phyloP scores from a whole-genome alignment of 2,113 vertebrate genomes.

The Plotosus lineatus region DNA sequence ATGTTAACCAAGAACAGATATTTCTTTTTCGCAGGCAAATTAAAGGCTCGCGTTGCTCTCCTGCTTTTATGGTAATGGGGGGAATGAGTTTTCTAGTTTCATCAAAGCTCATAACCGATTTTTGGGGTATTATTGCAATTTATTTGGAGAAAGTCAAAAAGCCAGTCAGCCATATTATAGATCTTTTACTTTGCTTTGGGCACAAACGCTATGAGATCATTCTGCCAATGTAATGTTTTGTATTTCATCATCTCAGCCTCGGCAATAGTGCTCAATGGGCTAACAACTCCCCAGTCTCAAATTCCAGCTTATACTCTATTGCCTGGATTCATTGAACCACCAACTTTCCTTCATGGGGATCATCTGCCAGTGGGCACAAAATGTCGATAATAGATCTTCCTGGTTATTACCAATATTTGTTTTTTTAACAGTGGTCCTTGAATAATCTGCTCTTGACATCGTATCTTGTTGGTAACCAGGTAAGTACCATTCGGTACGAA shows the following conservation, averaged over 20 bases:
- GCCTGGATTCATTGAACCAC: conserved; percentile 27
- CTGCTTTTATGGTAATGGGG: conserved; percentile 2
- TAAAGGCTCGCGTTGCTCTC: neutral
- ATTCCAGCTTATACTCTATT: conserved; percentile 13
- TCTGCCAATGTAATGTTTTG: conserved; percentile 20
- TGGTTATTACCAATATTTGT: too few relatives aligned
- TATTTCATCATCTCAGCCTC: conserved; percentile 25
- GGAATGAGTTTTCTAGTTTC: conserved; percentile 18
- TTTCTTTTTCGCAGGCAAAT: conserved; percentile 8
- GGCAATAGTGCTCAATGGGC: conserved; percentile 8
- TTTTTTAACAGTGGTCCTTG: neutral
- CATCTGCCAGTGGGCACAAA: conserved; percentile 5
- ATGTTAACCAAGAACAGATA: neutral
- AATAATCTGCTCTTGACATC: neutral
- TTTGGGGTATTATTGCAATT: conserved; percentile 3
- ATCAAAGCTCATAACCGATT: conserved; percentile 16
- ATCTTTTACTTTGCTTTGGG: conserved; percentile 24
- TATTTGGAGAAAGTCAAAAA: conserved; percentile 6
- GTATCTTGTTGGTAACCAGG: neutral
- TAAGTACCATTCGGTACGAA: neutral
- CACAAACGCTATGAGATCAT: conserved; percentile 19
- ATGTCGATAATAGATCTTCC: neutral
- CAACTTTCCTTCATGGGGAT: neutral
- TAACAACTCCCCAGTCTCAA: conserved; percentile 25
- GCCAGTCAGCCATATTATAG: conserved; percentile 16